A percentile compares a stretch with the other conserved stretches of the same genome.
Conservation (phyloP, 1,140 invertebrate species). For the Pentalonia nigronervosa region DNA sequence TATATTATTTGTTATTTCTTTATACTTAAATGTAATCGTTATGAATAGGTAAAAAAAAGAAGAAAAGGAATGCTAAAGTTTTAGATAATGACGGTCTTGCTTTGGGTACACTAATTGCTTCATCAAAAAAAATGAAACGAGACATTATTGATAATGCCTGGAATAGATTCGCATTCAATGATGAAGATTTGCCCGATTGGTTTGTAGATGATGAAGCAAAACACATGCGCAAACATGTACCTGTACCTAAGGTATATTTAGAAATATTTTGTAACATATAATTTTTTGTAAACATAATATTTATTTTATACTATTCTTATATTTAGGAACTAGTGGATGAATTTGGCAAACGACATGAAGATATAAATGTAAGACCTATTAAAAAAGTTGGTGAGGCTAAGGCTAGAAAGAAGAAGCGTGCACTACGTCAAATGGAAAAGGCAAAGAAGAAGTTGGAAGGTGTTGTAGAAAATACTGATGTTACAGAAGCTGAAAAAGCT, state of each 20-base stretch:
- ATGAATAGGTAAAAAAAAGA: conserved; percentile 62
- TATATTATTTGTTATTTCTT: not conserved
- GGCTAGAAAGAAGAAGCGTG: conserved; percentile 92
- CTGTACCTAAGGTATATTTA: conserved; percentile 62
- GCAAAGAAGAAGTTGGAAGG: conserved; percentile 95
- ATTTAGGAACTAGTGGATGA: conserved; percentile 73
- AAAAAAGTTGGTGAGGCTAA: conserved; percentile 99
- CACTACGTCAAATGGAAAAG: conserved; percentile 84
- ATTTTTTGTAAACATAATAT: conserved; percentile 2
- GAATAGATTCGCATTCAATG: conserved; percentile 90
- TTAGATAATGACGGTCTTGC: conserved; percentile 87
- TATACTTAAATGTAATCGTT: conserved; percentile 39
- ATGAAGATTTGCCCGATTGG: conserved; percentile 93
- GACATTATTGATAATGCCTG: conserved; percentile 88
- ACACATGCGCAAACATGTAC: conserved; percentile 76
- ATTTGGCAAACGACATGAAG: conserved; percentile 79
- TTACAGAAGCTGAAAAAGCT: conserved; percentile 89
- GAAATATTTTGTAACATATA: not conserved
- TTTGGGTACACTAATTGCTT: conserved; percentile 82
- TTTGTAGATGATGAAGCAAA: conserved; percentile 93
- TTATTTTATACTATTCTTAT: not conserved
- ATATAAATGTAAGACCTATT: conserved; percentile 92
- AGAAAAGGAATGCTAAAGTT: conserved; percentile 72
- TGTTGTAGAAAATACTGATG: conserved; percentile 88
- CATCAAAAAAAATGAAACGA: conserved; percentile 83